A percentile compares a stretch with the other conserved stretches of the same genome.
These are phyloP conservation scores for Operophtera brumata DNA, from an alignment of 2,888 invertebrate genomes.

Conservation along the genomic window DNA sequence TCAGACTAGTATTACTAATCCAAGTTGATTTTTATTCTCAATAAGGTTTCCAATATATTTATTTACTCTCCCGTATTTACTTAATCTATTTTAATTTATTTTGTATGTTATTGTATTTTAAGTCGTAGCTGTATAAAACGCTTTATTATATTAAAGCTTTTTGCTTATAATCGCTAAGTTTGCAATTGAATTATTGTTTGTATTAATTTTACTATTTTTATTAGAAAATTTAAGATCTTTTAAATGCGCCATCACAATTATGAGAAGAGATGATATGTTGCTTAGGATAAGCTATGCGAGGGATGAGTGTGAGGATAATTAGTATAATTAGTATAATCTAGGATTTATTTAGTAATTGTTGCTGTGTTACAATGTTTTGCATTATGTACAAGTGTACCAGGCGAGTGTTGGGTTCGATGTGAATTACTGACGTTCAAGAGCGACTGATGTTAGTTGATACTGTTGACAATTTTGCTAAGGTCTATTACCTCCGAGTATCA, in stretches of 20 bases:
- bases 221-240: conserved; percentile 69
- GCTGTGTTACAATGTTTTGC: conserved; percentile 61
- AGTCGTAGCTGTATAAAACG: conserved; percentile 71
- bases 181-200: conserved; percentile 61
- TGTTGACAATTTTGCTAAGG: conserved; percentile 70
- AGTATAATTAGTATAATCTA: conserved; percentile 61
- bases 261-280: conserved; percentile 57
- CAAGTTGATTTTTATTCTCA: conserved; percentile 38
- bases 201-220: conserved; percentile 65
- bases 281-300: conserved; percentile 60
- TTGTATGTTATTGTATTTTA: conserved; percentile 54
- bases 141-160: conserved; percentile 56
- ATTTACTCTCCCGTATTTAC: conserved; percentile 40
- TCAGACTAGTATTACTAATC: conserved; percentile 44
- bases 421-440: conserved; percentile 56
- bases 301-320: conserved; percentile 65
- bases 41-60: conserved; percentile 50
- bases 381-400: conserved; percentile 50
- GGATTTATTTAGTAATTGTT: conserved; percentile 68
- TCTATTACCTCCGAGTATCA: conserved; percentile 81
- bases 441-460: conserved; percentile 77
- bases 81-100: conserved; percentile 62
- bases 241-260: conserved; percentile 71
- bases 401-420: conserved; percentile 40
- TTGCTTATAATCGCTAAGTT: conserved; percentile 65